phyloP scores from a whole-genome alignment of 1,140 invertebrate genomes.

The Tyrophagus putrescentiae region DNA sequence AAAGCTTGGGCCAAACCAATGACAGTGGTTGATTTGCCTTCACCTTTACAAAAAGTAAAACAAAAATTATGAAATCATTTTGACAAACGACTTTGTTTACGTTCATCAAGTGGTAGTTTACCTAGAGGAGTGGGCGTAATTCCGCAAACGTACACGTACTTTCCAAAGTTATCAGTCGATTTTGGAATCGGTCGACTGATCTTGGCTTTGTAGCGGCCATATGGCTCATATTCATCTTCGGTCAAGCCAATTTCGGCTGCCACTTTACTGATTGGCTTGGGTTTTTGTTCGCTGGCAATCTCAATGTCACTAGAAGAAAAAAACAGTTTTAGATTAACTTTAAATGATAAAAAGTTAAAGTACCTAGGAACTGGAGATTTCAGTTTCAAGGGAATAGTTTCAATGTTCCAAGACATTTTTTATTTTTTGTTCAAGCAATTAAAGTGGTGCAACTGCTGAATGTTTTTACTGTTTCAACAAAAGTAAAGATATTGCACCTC shows the following conservation, averaged over 20 bases:
- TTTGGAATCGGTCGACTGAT: constrained; percentile 67
- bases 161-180: constrained; percentile 57
- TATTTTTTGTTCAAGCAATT: no score
- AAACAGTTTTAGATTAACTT: not conserved
- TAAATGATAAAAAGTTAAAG: not conserved
- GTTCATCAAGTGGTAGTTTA: no score
- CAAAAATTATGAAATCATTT: no score
- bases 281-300: constrained; percentile 68
- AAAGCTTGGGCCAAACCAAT: constrained; percentile 86
- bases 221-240: constrained; percentile 64
- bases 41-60: no score
- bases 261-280: constrained; percentile 62
- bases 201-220: constrained; percentile 90
- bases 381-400: not conserved
- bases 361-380: not conserved
- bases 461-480: no score
- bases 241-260: constrained; percentile 71
- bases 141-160: constrained; percentile 76
- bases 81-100: constrained; percentile 55
- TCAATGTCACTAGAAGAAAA: constrained; percentile 55
- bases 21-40: constrained; percentile 57
- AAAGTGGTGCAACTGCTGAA: no score
- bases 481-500: no score
- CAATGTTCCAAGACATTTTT: no score
- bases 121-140: constrained; percentile 93